A percentile compares a stretch with the other conserved stretches of the same genome.
Conservation (phyloP, 2,113 vertebrate species). For the Sylvia atricapilla region DNA sequence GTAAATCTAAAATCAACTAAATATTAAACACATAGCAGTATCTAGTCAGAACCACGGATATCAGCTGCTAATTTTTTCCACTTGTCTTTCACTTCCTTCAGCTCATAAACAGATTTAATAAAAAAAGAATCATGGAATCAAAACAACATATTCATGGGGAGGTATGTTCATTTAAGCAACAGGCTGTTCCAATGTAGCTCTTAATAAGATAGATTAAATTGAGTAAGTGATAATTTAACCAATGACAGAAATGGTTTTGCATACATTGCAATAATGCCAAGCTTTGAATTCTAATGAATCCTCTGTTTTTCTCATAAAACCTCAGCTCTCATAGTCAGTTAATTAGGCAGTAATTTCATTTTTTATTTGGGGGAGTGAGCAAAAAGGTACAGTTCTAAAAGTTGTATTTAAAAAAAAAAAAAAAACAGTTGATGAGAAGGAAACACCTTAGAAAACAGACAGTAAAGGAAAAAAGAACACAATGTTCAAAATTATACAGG, state of each 20-base stretch:
- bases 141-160: constrained; percentile 49
- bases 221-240: constrained; percentile 48
- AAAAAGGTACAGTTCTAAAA: background rate
- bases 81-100: constrained; percentile 55
- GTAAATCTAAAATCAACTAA: background rate
- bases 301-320: background rate
- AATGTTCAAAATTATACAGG: fast-evolving
- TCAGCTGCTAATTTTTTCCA: constrained; percentile 48
- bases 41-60: constrained; percentile 9
- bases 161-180: constrained; percentile 57
- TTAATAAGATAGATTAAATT: constrained; percentile 37
- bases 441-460: background rate
- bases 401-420: background rate
- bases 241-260: constrained; percentile 20
- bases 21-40: constrained; percentile 24
- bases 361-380: background rate
- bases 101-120: constrained; percentile 55
- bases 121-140: constrained; percentile 29
- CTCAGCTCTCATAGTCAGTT: background rate
- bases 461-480: background rate
- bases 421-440: background rate
- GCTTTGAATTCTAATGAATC: background rate
- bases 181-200: constrained; percentile 20
- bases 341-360: background rate
- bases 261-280: background rate